A percentile compares a stretch with the other conserved stretches of the same genome.
Evolutionary conservation across 2,888 invertebrate species (phyloP).

Genomic region (Chrysodeixis includens): DNA sequence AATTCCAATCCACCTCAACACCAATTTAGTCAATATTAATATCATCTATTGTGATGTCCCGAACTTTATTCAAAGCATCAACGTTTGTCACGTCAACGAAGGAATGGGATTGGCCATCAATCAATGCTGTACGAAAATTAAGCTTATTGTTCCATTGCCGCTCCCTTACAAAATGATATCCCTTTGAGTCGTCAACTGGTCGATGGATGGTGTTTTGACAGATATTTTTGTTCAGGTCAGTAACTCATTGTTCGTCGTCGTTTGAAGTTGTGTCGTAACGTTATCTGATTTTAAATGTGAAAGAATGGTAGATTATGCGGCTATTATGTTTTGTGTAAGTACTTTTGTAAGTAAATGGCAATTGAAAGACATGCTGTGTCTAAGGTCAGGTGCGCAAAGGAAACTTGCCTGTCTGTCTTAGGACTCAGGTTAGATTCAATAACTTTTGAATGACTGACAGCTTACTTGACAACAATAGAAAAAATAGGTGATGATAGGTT

Average conservation of each 20-base stretch:
- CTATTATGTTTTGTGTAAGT: constrained; percentile 45
- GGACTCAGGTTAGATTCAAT: not conserved
- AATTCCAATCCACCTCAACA: constrained; percentile 54
- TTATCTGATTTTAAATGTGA: constrained; percentile 55
- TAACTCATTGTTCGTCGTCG: constrained; percentile 52
- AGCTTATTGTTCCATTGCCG: constrained; percentile 81
- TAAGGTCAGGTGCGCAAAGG: constrained; percentile 15
- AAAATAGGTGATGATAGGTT: no score
- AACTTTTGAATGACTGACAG: not conserved
- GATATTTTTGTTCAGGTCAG: constrained; percentile 71
- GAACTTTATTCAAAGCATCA: constrained; percentile 68
- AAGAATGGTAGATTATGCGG: constrained; percentile 43
- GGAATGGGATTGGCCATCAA: constrained; percentile 80
- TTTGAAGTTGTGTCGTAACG: constrained; percentile 53
- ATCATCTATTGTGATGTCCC: constrained; percentile 67
- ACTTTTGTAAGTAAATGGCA: constrained; percentile 39
- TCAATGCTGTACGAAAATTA: constrained; percentile 83
- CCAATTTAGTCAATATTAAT: constrained; percentile 63
- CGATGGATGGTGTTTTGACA: constrained; percentile 71
- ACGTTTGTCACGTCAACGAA: constrained; percentile 76
- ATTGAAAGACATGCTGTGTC: constrained; percentile 9
- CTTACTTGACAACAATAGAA: not conserved
- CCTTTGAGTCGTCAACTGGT: constrained; percentile 66
- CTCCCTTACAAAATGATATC: constrained; percentile 76
- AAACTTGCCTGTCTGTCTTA: constrained; percentile 10